Percentiles rank a stretch among this genome's conserved stretches.
These are phyloP conservation scores for Mastacembelus armatus DNA, from an alignment of 2,797 vertebrate genomes.

Conservation along the genomic window DNA sequence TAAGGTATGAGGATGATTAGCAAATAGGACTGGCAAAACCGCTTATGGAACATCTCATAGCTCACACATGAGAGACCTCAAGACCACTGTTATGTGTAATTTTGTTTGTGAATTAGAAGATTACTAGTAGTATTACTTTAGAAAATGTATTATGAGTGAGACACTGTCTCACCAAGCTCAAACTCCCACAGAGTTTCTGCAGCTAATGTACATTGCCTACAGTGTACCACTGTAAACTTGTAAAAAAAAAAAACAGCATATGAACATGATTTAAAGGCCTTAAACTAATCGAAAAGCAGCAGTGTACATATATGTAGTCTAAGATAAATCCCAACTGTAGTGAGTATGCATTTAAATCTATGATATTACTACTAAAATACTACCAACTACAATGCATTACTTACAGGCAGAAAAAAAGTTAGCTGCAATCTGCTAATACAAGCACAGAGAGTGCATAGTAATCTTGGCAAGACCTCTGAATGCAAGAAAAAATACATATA, in stretches of 20 bases:
- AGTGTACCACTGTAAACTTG: background rate
- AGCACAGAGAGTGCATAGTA: too few relatives aligned
- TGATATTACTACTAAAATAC: too few relatives aligned
- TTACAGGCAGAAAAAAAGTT: too few relatives aligned
- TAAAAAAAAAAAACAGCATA: conserved; percentile 3
- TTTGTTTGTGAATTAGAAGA: conserved; percentile 5
- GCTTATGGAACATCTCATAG: conserved; percentile 18
- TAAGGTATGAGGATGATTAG: conserved; percentile 39
- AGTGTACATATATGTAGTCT: too few relatives aligned
- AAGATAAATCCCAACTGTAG: conserved; percentile 21
- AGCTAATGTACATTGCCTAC: conserved; percentile 5
- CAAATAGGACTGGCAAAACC: conserved; percentile 34
- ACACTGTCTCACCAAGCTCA: background rate
- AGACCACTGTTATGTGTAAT: conserved; percentile 12
- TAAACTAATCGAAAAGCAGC: conserved; percentile 18
- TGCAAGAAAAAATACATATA: too few relatives aligned
- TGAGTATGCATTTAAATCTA: conserved; percentile 10
- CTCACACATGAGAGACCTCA: background rate
- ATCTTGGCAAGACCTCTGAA: too few relatives aligned
- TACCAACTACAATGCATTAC: too few relatives aligned
- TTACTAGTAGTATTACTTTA: background rate
- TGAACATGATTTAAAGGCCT: conserved; percentile 23
- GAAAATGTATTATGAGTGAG: background rate
- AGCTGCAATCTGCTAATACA: too few relatives aligned
- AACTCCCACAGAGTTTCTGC: background rate